Base-by-base conservation (phyloP, 2,797 vertebrate genomes). In the Myotis findleyi region DNA sequence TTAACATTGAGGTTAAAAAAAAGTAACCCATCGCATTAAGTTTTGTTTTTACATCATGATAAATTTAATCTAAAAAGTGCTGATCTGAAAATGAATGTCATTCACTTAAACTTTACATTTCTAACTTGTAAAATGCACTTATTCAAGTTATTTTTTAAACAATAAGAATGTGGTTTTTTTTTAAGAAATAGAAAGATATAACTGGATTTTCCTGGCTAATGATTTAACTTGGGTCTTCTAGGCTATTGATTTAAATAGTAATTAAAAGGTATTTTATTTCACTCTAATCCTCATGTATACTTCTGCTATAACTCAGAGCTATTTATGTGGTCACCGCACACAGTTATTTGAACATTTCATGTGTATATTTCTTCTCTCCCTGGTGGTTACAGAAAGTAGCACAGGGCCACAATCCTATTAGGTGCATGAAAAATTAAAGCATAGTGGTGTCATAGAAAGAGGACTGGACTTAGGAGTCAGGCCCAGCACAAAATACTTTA, bases 221-320 rank as follows among this genome's bases (percentile, higher is more conserved):
- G 64, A 96, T 93, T 93, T 88, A 95, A 87, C 90, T 77, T 94
- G 51, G n/a, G 72, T 91, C 83, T 92, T 93, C 80, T 71, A 73
- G 36, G 38, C 27, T 95, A 96, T 84, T 95, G 89, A 97, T 91
- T 96, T 95, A 95, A 97, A 93, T 87, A 93, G 16, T 95, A 95
- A 96, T 96, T 97, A 95, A 95, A 95, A 93, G 49, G 36, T 95
- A 94, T 87, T 87, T 85, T 59, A 96, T 95, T 97, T 97, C 36
- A 89, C 83, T 89, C 55, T 95, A 96, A 95, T 93, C 83, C 17
- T 95, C 75, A 71, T 12, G 36, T 95, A 94, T 79, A 95, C 76
- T 62, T 95, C 80, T 87, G 59, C 69, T 89, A 80, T 95, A 95
- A 96, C 83, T 88, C 36, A 59, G 62, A 90, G 51, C 73, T 96